These are phyloP conservation scores for Chironex yamaguchii DNA, from an alignment of 30 jellyfish, hydroid and myxozoan species.

Conservation along the genomic window DNA sequence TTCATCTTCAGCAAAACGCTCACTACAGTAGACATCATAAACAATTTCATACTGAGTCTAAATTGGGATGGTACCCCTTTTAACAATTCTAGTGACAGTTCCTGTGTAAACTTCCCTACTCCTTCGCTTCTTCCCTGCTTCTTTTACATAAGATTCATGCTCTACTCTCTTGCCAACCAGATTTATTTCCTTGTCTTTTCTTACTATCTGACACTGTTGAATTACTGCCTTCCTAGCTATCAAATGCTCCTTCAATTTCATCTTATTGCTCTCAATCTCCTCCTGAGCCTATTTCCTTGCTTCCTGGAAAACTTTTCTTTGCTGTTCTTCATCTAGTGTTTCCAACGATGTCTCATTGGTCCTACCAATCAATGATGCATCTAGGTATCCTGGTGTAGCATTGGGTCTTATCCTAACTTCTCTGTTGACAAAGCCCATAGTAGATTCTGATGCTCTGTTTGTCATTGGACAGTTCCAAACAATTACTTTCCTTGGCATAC, in stretches of 20 bases:
- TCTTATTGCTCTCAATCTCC: conserved; percentile 12
- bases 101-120: conserved; percentile 9
- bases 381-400: conserved; percentile 25
- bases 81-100: not conserved
- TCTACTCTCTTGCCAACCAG: conserved; percentile 33
- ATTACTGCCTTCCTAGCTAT: conserved; percentile 14
- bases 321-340: conserved; percentile 1
- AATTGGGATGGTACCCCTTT: too few species aligned
- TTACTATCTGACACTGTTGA: not conserved
- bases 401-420: conserved; percentile 28
- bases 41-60: too few species aligned
- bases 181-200: not conserved
- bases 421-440: not conserved
- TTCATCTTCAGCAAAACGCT: too few species aligned
- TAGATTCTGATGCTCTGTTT: too few species aligned
- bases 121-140: conserved; percentile 15
- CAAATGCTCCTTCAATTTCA: conserved; percentile 4
- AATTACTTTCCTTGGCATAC: too few species aligned
- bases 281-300: conserved; percentile 44
- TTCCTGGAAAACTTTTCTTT: conserved; percentile 5
- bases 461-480: too few species aligned
- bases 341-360: not conserved
- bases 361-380: not conserved
- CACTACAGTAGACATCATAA: too few species aligned
- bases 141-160: not conserved